Evolutionary conservation across 1,140 invertebrate species (phyloP).

Genomic region (Neodiprion fabricii): DNA sequence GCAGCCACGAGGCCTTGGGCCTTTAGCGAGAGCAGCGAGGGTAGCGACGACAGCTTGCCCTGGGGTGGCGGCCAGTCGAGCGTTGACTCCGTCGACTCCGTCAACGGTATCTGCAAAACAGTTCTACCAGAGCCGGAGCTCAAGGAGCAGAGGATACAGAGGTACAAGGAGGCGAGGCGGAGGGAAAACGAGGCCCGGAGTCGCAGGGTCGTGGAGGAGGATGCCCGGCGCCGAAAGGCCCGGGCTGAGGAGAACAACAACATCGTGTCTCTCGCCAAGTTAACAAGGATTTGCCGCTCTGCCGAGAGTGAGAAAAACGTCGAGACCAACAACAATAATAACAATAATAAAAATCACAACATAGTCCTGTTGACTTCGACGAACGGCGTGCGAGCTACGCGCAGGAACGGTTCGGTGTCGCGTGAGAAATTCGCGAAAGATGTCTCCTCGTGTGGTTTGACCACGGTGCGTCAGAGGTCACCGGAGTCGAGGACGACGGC

Average conservation of each 20-base stretch:
- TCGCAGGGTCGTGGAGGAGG: conserved; percentile 51
- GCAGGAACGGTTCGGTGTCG: neutral
- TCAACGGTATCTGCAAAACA: conserved; percentile 13
- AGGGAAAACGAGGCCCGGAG: conserved; percentile 55
- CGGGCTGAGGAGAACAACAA: conserved; percentile 47
- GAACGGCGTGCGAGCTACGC: conserved; percentile 3
- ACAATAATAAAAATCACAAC: neutral
- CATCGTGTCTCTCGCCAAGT: conserved; percentile 23
- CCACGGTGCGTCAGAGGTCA: neutral
- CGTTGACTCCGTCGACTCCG: conserved; percentile 45
- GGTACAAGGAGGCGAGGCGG: conserved; percentile 55
- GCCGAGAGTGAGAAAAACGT: neutral
- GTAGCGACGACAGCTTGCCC: conserved; percentile 57
- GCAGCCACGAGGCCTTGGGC: conserved; percentile 47
- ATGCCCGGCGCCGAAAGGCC: conserved; percentile 45
- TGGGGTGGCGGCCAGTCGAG: conserved; percentile 45
- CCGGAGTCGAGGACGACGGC: neutral
- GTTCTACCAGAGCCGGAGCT: conserved; percentile 44
- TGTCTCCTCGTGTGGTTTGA: neutral
- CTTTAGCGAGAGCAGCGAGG: conserved; percentile 59
- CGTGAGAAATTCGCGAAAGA: neutral
- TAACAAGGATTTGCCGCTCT: neutral
- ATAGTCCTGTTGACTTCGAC: conserved; percentile 9
- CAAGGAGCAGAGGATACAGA: conserved; percentile 53
- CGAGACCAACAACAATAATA: conserved; percentile 38